Base-by-base conservation (phyloP, 2,888 invertebrate species). In the Lasioglossum pauxillum region DNA sequence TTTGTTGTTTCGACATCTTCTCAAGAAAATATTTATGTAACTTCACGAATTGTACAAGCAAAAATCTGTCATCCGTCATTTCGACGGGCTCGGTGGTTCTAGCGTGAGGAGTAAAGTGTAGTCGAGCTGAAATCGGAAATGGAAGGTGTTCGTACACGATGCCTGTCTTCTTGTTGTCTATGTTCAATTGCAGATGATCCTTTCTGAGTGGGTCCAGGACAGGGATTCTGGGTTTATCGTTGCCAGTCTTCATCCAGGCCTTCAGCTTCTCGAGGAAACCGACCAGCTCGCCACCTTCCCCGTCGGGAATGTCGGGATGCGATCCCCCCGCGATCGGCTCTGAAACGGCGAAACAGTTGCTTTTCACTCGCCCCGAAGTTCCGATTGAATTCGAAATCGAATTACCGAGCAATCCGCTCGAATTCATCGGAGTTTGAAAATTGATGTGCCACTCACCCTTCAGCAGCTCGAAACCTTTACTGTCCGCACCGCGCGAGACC, bases 141-240 rank as follows among this genome's bases (percentile, higher is more conserved):
- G 16, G 23, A 75, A n/a, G 16, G 2, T 46, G 31, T 27, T 67
- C 87, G 84, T 73, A 92, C 92, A 31, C n/a, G 16, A 83, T n/a
- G 19, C 80, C 23, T 71, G 14, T 10, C 35, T 84, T 1, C 7
- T 0, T 0, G 60, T 88, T 23, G 1, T 81, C 27, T 5, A 92
- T 0, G 0, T 84, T 7, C 4, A 91, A 1, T 10, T 67, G 16
- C 0, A 87, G 0, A 16, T 81, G 53, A 0, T 87, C 19, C 0
- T 5, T 1, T 0, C 7, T 0, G 23, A 88, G 86, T 5, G 94
- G 94, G 67, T 95, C 95, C 4, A 93, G 49, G 1, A 82, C 64
- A 0, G 94, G 94, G 41, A 95, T 69, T 23, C 90, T 90, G 0
- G 90, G n/a, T 0, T 76, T 74, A 0, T 41, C 14, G 31, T 92